Evolutionary conservation across 2,888 invertebrate genomes (phyloP).

Genomic region (Lutraria lutraria): DNA sequence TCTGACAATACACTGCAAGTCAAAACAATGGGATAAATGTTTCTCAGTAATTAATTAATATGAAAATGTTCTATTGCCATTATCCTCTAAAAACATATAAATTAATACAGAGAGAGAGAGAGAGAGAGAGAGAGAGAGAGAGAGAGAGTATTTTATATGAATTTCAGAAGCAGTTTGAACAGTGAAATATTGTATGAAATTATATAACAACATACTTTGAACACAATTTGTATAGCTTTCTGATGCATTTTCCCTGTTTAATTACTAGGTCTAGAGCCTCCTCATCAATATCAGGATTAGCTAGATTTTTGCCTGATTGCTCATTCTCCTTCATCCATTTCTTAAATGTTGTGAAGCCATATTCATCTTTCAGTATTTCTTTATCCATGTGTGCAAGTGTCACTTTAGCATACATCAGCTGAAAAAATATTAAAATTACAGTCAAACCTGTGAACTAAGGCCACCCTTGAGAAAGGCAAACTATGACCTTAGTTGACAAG

Average conservation of each 20-base stretch:
- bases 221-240: constrained; percentile 28
- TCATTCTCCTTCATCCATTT: constrained; percentile 39
- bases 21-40: too few relatives aligned
- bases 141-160: too few relatives aligned
- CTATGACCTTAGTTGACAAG: too few relatives aligned
- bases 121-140: neutral
- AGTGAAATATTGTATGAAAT: too few relatives aligned
- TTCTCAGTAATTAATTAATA: too few relatives aligned
- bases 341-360: constrained; percentile 29
- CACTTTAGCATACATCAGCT: constrained; percentile 33
- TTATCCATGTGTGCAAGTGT: constrained; percentile 25
- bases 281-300: neutral
- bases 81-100: too few relatives aligned
- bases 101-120: too few relatives aligned
- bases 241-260: constrained; percentile 43
- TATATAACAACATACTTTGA: constrained; percentile 5
- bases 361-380: constrained; percentile 16
- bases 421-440: neutral
- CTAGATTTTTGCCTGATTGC: constrained; percentile 16
- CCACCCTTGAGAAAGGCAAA: too few relatives aligned
- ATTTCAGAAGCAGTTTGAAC: neutral
- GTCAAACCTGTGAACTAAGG: too few relatives aligned
- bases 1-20: too few relatives aligned
- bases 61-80: too few relatives aligned
- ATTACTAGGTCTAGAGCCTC: neutral